phyloP scores from a whole-genome alignment of 2,113 vertebrate species.

The Engystomops pustulosus region DNA sequence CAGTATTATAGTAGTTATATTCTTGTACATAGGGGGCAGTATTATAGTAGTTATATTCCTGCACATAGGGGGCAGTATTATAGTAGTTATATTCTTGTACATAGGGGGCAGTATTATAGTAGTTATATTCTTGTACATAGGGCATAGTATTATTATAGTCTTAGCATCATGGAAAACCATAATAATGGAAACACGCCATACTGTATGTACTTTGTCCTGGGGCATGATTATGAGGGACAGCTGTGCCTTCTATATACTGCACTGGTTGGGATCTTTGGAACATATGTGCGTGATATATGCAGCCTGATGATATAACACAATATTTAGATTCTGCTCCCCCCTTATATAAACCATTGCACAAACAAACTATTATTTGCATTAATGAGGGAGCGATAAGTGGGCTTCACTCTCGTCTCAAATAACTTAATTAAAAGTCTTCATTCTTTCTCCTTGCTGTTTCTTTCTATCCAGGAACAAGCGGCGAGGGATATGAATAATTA shows the following conservation, averaged over 20 bases:
- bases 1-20: not conserved
- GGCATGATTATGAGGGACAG: not conserved
- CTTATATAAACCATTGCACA: not conserved
- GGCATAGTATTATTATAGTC: not conserved
- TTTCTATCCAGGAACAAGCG: slow-evolving; percentile 12
- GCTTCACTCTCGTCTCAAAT: not conserved
- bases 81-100: too few relatives aligned
- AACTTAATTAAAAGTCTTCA: slow-evolving; percentile 24
- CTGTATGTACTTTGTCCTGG: not conserved
- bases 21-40: not conserved
- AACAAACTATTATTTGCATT: slow-evolving; percentile 28
- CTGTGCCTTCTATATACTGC: not conserved
- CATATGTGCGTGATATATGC: not conserved
- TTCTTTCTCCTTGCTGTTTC: slow-evolving; percentile 14
- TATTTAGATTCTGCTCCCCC: not conserved
- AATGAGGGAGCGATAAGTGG: not conserved
- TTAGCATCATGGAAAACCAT: too few relatives aligned
- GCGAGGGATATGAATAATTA: slow-evolving; percentile 39
- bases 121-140: not conserved
- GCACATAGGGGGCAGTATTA: not conserved
- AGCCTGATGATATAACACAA: not conserved
- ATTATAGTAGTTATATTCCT: slow-evolving; percentile 1
- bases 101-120: not conserved
- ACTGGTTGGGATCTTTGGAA: not conserved
- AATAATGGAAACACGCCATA: too few relatives aligned